phyloP scores from a whole-genome alignment of 2,888 invertebrate species.

The Drosophila mercatorum region DNA sequence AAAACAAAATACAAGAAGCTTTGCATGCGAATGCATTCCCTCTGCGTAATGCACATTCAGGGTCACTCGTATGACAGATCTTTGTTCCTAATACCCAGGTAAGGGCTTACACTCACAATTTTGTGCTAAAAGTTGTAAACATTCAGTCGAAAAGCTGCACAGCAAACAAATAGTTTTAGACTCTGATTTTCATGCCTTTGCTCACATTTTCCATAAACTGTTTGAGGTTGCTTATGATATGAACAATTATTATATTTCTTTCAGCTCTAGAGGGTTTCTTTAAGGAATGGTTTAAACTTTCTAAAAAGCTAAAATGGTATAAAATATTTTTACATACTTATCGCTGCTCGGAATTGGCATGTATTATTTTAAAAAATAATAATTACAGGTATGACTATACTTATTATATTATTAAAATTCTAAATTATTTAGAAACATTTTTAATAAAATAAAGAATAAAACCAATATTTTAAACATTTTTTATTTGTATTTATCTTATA shows the following conservation, averaged over 20 bases:
- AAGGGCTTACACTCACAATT: too few relatives aligned
- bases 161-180: neutral
- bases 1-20: neutral
- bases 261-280: neutral
- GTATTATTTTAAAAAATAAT: too few relatives aligned
- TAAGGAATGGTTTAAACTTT: too few relatives aligned
- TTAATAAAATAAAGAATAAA: too few relatives aligned
- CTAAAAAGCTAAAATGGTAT: too few relatives aligned
- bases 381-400: too few relatives aligned
- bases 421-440: too few relatives aligned
- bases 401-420: too few relatives aligned
- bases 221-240: neutral
- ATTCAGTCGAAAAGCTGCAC: neutral
- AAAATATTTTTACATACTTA: too few relatives aligned
- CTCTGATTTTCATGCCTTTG: neutral
- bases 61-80: neutral
- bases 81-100: neutral
- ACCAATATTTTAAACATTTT: too few relatives aligned
- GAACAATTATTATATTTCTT: neutral
- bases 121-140: neutral
- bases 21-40: neutral
- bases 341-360: too few relatives aligned
- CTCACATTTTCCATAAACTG: neutral
- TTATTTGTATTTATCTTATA: too few relatives aligned
- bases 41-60: constrained; percentile 1